Evolutionary conservation across 2,113 vertebrate species (phyloP), one percentile per base, ranked within the genome.

Genomic region (Notiomystis cincta): DNA sequence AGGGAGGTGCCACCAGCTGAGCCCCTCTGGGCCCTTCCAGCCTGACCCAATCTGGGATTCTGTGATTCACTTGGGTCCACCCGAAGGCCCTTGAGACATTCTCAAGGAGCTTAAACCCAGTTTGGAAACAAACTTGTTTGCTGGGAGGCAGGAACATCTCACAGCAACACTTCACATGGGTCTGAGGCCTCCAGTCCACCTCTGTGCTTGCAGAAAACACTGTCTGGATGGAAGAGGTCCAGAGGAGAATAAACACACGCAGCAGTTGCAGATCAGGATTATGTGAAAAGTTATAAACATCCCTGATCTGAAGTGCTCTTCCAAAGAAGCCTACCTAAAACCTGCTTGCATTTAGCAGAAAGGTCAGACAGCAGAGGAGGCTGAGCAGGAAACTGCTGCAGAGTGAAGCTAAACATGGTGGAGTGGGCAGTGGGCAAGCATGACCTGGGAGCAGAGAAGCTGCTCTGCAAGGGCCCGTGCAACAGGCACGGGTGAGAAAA

Each of bases 371-470:
- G 51, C 44, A 25, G 15, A 69, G 60, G 31, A 70, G 62, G 6
- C 40, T 7, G 48, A 76, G 40, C 11, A 33, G 37, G 45, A 44
- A 66, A 14, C 14, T 38, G 45, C 58, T 65, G 50, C 72, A 72
- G 53, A 45, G 27, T 2, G 35, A 58, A 67, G 44, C 4, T 3
- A 3, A 76, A 35, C 2, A 1, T 8, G 27, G 3, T 0, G 18
- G 33, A 33, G 9, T 4, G 64, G 40, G 18, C 48, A 65, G 35
- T 2, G 10, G 27, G 7, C 18, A 61, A 61, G 37, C 40, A 24
- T 4, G 24, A 10, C 35, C 13, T n/a, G 42, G 17, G 61, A 69
- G 72, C 51, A 33, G 64, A n/a, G 18, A 18, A 12, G 12, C 0
- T 70, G 45, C 8, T 42, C 61, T 42, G 30, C 37, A 14, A 24